A percentile compares a stretch with the other conserved stretches of the same genome.
These are phyloP conservation scores for Cheilosia pagana DNA, from an alignment of 2,888 invertebrate species.

Conservation along the genomic window DNA sequence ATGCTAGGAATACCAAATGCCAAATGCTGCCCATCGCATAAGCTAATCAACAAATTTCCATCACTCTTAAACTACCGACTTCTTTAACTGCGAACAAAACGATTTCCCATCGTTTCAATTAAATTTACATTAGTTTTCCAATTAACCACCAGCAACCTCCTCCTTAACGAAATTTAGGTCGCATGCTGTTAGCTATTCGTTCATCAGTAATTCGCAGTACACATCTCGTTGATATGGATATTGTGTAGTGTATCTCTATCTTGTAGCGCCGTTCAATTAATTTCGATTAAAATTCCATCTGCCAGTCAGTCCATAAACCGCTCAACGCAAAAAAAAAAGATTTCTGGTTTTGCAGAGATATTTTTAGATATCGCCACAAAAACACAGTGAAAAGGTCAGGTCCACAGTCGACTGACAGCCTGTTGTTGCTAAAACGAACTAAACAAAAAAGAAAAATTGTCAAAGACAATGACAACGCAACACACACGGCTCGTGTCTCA, in stretches of 20 bases:
- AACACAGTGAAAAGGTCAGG: neutral
- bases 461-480: constrained; percentile 15
- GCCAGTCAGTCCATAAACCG: constrained; percentile 25
- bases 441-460: neutral
- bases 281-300: constrained; percentile 58
- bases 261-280: constrained; percentile 60
- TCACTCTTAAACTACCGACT: neutral
- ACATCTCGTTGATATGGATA: constrained; percentile 17
- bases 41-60: neutral
- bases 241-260: constrained; percentile 5
- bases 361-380: neutral
- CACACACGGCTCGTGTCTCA: constrained; percentile 1
- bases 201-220: constrained; percentile 16
- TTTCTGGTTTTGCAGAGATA: neutral
- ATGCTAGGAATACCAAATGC: too few species aligned
- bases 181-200: constrained; percentile 20
- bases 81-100: constrained; percentile 15
- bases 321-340: constrained; percentile 26
- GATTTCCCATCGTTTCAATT: constrained; percentile 59
- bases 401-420: neutral
- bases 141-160: constrained; percentile 46
- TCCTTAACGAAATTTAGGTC: constrained; percentile 46
- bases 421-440: neutral
- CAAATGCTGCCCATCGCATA: too few species aligned
- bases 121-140: constrained; percentile 64